phyloP scores from a whole-genome alignment of 2,113 vertebrate genomes.

The Pseudorasbora parva region DNA sequence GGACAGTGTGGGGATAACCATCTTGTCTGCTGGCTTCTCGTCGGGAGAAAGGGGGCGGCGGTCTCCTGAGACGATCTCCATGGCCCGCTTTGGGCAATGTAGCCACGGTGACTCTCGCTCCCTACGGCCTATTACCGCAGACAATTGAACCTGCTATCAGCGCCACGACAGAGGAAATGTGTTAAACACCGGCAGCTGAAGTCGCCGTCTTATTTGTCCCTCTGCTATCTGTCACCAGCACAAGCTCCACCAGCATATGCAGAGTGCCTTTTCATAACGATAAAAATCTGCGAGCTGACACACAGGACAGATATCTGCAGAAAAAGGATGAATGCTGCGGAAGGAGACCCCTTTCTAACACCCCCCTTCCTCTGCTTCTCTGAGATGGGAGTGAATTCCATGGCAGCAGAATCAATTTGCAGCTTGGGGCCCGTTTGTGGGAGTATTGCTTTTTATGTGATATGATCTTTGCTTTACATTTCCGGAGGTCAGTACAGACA shows the following conservation, averaged over 20 bases:
- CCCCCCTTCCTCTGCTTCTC: conserved; percentile 40
- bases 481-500: conserved; percentile 64
- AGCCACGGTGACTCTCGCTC: conserved; percentile 39
- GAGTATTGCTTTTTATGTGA: conserved; percentile 61
- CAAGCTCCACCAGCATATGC: conserved; percentile 57
- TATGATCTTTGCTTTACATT: conserved; percentile 65
- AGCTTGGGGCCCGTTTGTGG: conserved; percentile 51
- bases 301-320: conserved; percentile 50
- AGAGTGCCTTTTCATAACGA: conserved; percentile 58
- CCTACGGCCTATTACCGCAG: conserved; percentile 53
- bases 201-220: conserved; percentile 55
- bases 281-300: conserved; percentile 57
- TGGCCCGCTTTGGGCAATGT: conserved; percentile 48
- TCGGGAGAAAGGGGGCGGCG: conserved; percentile 37
- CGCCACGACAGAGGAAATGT: conserved; percentile 51
- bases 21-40: conserved; percentile 52
- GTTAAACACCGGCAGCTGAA: conserved; percentile 53
- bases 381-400: conserved; percentile 56
- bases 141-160: conserved; percentile 60
- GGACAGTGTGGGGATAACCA: conserved; percentile 60
- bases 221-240: conserved; percentile 42
- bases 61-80: conserved; percentile 30
- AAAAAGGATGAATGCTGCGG: conserved; percentile 38
- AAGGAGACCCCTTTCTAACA: conserved; percentile 31
- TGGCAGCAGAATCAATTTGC: conserved; percentile 64